A percentile compares a stretch with the other conserved stretches of the same genome.
Evolutionary conservation across 92 coral and sea anemone genomes (phyloP).

Genomic region (Zoanthus sansibaricus): DNA sequence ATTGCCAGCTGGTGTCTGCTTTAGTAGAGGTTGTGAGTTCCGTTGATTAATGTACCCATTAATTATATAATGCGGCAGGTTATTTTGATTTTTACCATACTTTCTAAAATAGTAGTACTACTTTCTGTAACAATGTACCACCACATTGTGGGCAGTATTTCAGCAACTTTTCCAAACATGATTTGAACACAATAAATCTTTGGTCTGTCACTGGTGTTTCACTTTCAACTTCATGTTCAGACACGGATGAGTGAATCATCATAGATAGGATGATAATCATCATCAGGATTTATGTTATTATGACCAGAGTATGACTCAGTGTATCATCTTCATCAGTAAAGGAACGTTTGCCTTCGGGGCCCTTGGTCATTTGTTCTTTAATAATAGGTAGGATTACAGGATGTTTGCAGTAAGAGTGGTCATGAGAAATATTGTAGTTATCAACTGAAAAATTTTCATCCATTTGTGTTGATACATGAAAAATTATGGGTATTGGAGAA

Average conservation of each 20-base stretch:
- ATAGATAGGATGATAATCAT: not conserved
- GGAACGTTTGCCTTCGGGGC: not conserved
- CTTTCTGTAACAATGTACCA: constrained; percentile 23
- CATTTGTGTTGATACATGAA: constrained; percentile 2
- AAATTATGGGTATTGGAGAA: not conserved
- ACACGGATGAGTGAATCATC: constrained; percentile 2
- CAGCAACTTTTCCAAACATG: constrained; percentile 26
- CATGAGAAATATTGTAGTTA: constrained; percentile 12
- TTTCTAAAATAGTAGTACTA: constrained; percentile 21
- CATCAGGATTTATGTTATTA: constrained; percentile 4
- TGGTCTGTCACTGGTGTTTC: constrained; percentile 31
- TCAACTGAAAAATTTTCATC: constrained; percentile 9
- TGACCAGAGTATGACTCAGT: constrained; percentile 1
- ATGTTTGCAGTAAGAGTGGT: constrained; percentile 19
- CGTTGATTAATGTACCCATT: constrained; percentile 31
- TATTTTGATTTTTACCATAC: constrained; percentile 17
- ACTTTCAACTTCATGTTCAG: constrained; percentile 19
- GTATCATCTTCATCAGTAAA: constrained; percentile 4
- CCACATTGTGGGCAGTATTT: constrained; percentile 50
- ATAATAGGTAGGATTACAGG: constrained; percentile 3
- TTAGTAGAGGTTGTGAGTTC: constrained; percentile 51
- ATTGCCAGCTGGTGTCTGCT: constrained; percentile 51
- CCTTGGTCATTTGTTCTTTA: constrained; percentile 6
- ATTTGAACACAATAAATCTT: constrained; percentile 37
- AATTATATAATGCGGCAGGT: constrained; percentile 19